These are phyloP conservation scores for Trichacis sp. DNA, from an alignment of 2,888 invertebrate genomes.

Conservation along the genomic window DNA sequence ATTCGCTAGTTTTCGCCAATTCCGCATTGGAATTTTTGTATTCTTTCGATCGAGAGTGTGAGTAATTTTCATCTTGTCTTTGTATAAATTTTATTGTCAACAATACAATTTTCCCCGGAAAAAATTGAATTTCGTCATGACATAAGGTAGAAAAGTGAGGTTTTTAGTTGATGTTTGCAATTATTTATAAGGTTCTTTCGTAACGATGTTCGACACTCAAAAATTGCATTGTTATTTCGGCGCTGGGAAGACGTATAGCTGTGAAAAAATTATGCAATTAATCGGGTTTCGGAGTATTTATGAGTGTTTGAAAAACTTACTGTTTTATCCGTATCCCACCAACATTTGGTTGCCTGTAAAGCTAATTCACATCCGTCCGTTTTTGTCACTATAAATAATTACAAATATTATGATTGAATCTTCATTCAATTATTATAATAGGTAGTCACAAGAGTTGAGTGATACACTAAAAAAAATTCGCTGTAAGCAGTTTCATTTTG, in stretches of 20 bases:
- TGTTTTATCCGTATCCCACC: constrained; percentile 43
- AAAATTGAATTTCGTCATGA: too few species aligned
- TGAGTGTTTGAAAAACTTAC: constrained; percentile 27
- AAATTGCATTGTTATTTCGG: neutral
- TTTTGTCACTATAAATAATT: constrained; percentile 36
- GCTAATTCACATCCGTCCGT: constrained; percentile 48
- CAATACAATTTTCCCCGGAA: too few species aligned
- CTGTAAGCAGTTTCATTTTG: too few species aligned
- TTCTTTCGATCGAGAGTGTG: neutral
- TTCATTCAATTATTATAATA: too few species aligned
- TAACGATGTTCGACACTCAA: too few species aligned
- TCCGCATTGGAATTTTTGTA: neutral
- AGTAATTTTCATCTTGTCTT: neutral
- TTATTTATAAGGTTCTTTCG: neutral
- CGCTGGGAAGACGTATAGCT: constrained; percentile 12
- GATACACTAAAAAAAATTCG: too few species aligned
- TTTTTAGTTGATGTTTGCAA: too few species aligned
- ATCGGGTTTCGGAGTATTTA: too few species aligned
- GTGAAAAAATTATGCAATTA: constrained; percentile 10
- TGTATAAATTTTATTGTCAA: too few species aligned
- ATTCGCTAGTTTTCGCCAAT: neutral
- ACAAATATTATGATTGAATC: neutral
- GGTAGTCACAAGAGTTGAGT: too few species aligned
- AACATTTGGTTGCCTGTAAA: constrained; percentile 50
- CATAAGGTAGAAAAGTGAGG: too few species aligned